These are phyloP conservation scores for Centroberyx gerrardi DNA, from an alignment of 2,797 vertebrate genomes.

Conservation along the genomic window DNA sequence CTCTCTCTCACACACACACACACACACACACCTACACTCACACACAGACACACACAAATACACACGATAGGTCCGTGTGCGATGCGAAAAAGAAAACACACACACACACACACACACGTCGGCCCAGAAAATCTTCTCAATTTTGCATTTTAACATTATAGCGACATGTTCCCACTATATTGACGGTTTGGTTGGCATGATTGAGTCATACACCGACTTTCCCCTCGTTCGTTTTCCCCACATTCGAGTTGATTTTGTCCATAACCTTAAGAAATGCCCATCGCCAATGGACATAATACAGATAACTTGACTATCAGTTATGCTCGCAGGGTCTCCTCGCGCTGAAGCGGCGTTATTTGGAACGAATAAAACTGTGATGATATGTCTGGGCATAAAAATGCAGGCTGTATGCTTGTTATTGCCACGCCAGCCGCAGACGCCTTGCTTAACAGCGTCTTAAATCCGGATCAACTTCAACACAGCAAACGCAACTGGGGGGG, in stretches of 20 bases:
- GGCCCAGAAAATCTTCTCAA: constrained; percentile 37
- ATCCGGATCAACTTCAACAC: constrained; percentile 70
- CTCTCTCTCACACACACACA: constrained; percentile 25
- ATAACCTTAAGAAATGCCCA: neutral
- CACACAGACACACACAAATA: constrained; percentile 14
- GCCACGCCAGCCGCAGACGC: constrained; percentile 57
- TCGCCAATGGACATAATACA: constrained; percentile 12
- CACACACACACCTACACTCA: constrained; percentile 21
- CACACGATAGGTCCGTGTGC: constrained; percentile 33
- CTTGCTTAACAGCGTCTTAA: constrained; percentile 54
- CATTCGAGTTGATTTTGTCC: constrained; percentile 11
- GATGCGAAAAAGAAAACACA: constrained; percentile 58
- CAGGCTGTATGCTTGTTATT: constrained; percentile 25
- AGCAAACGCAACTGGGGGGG: constrained; percentile 37
- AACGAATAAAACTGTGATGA: constrained; percentile 42
- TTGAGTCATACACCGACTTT: neutral
- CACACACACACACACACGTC: constrained; percentile 66
- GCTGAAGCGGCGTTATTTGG: constrained; percentile 14
- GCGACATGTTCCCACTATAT: neutral
- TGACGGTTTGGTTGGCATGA: neutral
- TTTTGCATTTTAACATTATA: constrained; percentile 30
- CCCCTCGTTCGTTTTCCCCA: neutral
- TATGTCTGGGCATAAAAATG: constrained; percentile 27
- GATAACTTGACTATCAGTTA: constrained; percentile 36
- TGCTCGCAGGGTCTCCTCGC: neutral